phyloP scores from a whole-genome alignment of 2,113 vertebrate species.

The Probosciger aterrimus region DNA sequence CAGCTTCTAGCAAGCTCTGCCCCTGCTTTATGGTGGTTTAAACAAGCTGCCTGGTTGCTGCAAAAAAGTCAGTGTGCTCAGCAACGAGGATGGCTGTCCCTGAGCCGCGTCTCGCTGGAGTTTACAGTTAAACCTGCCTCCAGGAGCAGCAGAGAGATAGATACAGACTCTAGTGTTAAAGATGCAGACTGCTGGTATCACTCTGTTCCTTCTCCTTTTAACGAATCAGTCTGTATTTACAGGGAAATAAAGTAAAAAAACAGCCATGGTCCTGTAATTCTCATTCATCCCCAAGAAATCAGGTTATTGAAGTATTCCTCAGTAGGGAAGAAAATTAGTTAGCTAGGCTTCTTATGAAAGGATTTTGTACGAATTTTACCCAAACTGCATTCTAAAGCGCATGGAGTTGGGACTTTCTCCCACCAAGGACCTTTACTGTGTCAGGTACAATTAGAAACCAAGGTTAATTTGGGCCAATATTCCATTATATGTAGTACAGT shows the following conservation, averaged over 20 bases:
- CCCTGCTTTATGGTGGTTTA: conserved; percentile 10
- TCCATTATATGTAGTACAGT: not conserved
- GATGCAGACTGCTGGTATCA: not conserved
- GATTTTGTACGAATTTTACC: not conserved
- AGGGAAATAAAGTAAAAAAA: not conserved
- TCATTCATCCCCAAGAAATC: not conserved
- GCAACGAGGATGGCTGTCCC: not conserved
- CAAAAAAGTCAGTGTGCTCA: not conserved
- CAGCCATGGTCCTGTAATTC: not conserved
- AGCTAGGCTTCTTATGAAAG: not conserved
- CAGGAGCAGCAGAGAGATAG: conserved; percentile 57
- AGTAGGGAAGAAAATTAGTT: not conserved
- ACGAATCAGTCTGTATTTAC: not conserved
- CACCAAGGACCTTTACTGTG: not conserved
- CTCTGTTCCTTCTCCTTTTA: not conserved
- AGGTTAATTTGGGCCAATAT: not conserved
- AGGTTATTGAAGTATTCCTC: not conserved
- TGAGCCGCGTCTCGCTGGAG: conserved; percentile 19
- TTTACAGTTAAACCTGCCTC: conserved; percentile 41
- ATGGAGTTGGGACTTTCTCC: not conserved
- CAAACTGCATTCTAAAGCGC: not conserved
- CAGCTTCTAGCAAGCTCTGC: conserved; percentile 13
- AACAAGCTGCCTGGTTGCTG: conserved; percentile 9
- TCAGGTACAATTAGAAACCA: not conserved
- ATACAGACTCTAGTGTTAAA: not conserved